These are phyloP conservation scores for Drosophila subpulchrella DNA, from an alignment of 1,140 invertebrate species.

Conservation along the genomic window DNA sequence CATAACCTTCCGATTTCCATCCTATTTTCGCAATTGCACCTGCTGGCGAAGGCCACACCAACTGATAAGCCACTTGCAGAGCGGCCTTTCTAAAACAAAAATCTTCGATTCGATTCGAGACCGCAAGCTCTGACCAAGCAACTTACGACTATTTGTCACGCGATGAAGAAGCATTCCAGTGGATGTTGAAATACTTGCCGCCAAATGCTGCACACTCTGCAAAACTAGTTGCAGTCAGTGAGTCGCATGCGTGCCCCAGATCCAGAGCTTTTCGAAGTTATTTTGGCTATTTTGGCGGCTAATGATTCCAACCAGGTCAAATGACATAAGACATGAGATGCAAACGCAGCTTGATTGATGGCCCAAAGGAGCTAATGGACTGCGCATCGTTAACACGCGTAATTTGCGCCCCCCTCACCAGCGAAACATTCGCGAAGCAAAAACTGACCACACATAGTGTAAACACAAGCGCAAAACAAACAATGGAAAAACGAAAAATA, in stretches of 20 bases:
- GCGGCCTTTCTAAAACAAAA: constrained; percentile 68
- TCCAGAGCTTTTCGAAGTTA: constrained; percentile 38
- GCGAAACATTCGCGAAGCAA: background rate
- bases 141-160: constrained; percentile 76
- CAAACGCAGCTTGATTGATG: constrained; percentile 76
- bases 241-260: constrained; percentile 61
- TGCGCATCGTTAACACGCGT: constrained; percentile 57
- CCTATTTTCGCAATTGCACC: constrained; percentile 16
- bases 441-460: constrained; percentile 28
- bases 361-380: constrained; percentile 46
- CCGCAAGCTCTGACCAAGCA: constrained; percentile 24
- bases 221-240: constrained; percentile 42
- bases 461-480: background rate
- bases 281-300: constrained; percentile 37
- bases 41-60: constrained; percentile 33
- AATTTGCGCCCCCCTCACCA: constrained; percentile 46
- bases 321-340: constrained; percentile 48
- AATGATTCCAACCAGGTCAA: constrained; percentile 62
- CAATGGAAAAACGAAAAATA: background rate
- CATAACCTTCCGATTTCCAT: background rate
- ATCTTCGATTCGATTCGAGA: background rate
- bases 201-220: constrained; percentile 51
- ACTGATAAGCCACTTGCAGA: constrained; percentile 43
- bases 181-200: constrained; percentile 2
- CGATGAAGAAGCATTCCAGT: constrained; percentile 44